Evolutionary conservation across 2,888 invertebrate genomes (phyloP), one percentile per base, ranked within the genome.

Genomic region (Ommatoiulus sabulosus): DNA sequence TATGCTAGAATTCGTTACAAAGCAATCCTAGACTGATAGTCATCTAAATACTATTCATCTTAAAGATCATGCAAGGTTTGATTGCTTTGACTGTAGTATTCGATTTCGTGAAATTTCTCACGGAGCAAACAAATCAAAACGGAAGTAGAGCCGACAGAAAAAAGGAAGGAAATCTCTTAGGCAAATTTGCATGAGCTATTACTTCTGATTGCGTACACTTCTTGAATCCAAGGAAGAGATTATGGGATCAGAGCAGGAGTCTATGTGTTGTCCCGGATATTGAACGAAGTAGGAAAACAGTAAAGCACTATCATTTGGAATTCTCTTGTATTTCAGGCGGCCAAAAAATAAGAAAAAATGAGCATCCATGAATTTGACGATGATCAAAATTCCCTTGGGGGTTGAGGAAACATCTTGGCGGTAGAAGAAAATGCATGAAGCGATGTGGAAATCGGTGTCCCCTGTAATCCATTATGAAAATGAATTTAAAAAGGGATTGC

Each of bases 211-310:
- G 80, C 80, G 35, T 12, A 80, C 80, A 80, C 80, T 24, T 35
- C 80, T 80, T 80, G 80, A 80, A 80, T 80, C 80, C 80, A 80
- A 35, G 80, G 35, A 80, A 35, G 35, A 80, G 80, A 80, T 80
- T 80, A 80, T 80, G 80, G 24, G 80, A 80, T 80, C 80, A 80
- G 24, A 80, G 35, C 12, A 80, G 63, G 7, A 15, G 24, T 35
- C 24, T 35, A 35, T 80, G 80, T 80, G 80, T 80, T 80, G 24
- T 80, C 4, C 80, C 80, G 80, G 80, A 80, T 80, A 80, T 80
- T 80, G 80, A 80, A 80, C 35, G 80, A 80, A 80, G 80, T 80
- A 80, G 80, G 80, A 80, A 80, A 80, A 80, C 35, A 80, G 80
- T 12, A 80, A 80, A 80, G 35, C 24, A 0, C 80, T 35, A 80